Percentiles rank a stretch among this genome's conserved stretches.
These are phyloP conservation scores for Drosophila orena DNA, from an alignment of 1,140 invertebrate genomes.

Conservation along the genomic window DNA sequence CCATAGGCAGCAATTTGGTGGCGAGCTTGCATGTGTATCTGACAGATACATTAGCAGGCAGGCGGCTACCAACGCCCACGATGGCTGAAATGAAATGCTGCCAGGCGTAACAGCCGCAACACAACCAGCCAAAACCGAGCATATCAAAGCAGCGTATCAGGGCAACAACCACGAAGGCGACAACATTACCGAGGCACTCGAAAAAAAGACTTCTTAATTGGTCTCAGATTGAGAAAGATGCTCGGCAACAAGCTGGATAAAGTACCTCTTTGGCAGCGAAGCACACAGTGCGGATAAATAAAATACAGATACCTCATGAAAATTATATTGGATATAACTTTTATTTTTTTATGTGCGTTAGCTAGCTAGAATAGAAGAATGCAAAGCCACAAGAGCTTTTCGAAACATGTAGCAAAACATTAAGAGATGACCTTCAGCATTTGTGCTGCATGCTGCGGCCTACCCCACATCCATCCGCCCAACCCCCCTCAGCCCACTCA, in stretches of 20 bases:
- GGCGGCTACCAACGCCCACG: slow-evolving; percentile 29
- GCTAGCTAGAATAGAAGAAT: slow-evolving; percentile 41
- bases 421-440: slow-evolving; percentile 70
- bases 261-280: too few relatives aligned
- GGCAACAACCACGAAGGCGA: slow-evolving; percentile 8
- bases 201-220: not conserved
- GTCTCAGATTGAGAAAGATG: not conserved
- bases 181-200: slow-evolving; percentile 24
- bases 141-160: slow-evolving; percentile 59
- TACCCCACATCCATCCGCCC: slow-evolving; percentile 6
- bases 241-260: too few relatives aligned
- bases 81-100: slow-evolving; percentile 49
- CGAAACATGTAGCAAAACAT: slow-evolving; percentile 66
- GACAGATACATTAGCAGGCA: slow-evolving; percentile 59
- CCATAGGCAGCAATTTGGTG: slow-evolving; percentile 25
- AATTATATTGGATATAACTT: not conserved
- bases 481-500: not conserved
- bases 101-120: slow-evolving; percentile 56
- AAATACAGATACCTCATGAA: not conserved
- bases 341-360: slow-evolving; percentile 7
- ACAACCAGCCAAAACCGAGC: slow-evolving; percentile 30
- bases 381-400: slow-evolving; percentile 56
- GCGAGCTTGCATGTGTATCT: slow-evolving; percentile 44
- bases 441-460: slow-evolving; percentile 27
- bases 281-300: too few relatives aligned